A percentile compares a stretch with the other conserved stretches of the same genome.
Evolutionary conservation across 2,113 vertebrate species (phyloP).

Genomic region (Rana temporaria): DNA sequence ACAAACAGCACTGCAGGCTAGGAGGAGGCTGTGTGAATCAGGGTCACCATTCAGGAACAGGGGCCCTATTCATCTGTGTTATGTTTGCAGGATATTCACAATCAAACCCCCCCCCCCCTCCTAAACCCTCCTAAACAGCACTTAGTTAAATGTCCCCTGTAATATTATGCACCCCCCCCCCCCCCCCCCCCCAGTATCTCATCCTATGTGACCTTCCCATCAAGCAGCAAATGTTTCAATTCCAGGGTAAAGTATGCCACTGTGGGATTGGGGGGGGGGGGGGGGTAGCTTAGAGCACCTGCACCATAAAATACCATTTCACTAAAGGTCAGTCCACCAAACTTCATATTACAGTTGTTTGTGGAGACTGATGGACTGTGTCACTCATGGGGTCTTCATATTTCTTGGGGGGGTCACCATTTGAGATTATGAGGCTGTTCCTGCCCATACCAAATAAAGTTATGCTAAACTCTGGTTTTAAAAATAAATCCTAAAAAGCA

Average conservation of each 20-base stretch:
- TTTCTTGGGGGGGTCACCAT: no score
- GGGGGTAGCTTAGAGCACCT: neutral
- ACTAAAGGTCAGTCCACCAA: no score
- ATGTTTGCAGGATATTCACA: constrained; percentile 2
- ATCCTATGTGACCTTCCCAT: constrained; percentile 46
- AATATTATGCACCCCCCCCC: constrained; percentile 41
- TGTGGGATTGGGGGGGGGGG: neutral
- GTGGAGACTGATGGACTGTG: no score
- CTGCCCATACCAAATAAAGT: no score
- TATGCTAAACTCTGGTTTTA: no score
- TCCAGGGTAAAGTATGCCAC: constrained; percentile 8
- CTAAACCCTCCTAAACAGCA: neutral
- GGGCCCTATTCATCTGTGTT: constrained; percentile 13
- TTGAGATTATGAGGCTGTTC: no score
- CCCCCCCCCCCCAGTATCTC: neutral
- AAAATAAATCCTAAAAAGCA: no score
- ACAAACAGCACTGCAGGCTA: constrained; percentile 67
- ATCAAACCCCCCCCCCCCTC: neutral
- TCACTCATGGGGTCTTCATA: no score
- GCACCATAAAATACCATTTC: no score
- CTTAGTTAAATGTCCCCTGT: constrained; percentile 4
- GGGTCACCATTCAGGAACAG: neutral
- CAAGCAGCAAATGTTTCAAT: constrained; percentile 2
- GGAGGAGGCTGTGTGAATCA: constrained; percentile 58
- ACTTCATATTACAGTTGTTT: no score